These are phyloP conservation scores for human DNA, from an alignment of 2,113 vertebrate genomes.

Conservation along the genomic window DNA sequence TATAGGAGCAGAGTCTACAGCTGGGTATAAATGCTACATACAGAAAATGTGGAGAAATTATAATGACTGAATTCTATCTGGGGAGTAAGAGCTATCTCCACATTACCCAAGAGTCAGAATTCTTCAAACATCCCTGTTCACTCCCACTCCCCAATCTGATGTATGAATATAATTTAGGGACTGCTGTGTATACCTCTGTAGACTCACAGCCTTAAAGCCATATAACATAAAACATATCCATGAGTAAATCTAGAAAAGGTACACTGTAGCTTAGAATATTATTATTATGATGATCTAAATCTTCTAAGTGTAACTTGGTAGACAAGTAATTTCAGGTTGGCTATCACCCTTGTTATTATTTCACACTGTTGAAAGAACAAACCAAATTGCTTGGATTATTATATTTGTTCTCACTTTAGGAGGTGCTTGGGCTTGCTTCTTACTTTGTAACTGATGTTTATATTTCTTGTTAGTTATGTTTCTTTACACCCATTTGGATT, in stretches of 20 bases:
- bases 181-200: background rate
- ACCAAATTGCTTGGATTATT: background rate
- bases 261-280: background rate
- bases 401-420: background rate
- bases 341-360: background rate
- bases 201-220: background rate
- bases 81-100: background rate
- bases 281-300: background rate
- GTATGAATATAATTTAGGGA: background rate
- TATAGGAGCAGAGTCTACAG: background rate
- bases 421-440: background rate
- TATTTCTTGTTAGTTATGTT: background rate
- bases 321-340: background rate
- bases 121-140: background rate
- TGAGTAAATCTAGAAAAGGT: background rate
- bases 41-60: background rate
- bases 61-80: background rate
- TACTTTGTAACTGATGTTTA: background rate
- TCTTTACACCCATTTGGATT: background rate
- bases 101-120: background rate
- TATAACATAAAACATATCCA: background rate
- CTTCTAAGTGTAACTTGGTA: background rate
- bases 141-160: too few species aligned
- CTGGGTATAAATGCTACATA: background rate
- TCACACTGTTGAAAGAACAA: background rate